Evolutionary conservation across 2,797 vertebrate genomes (phyloP).

Genomic region (Tarsius wallacei): DNA sequence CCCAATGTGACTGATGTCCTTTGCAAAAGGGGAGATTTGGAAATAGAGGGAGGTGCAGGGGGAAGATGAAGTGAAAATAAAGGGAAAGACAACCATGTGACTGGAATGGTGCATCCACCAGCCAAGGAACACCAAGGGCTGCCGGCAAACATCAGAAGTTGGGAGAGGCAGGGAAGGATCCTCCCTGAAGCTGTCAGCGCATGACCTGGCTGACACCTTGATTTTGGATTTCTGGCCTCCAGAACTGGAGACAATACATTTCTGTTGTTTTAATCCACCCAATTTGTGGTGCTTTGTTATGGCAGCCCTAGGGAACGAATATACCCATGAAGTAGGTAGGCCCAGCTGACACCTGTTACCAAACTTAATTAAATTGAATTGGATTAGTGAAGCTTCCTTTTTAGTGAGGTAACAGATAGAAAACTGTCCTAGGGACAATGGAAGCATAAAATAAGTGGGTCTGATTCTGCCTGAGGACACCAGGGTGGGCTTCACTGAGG

Average conservation of each 20-base stretch:
- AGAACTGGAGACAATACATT: background rate
- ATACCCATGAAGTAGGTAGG: background rate
- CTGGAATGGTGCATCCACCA: background rate
- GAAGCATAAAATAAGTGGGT: background rate
- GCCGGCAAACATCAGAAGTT: background rate
- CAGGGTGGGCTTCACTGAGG: background rate
- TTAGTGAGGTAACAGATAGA: background rate
- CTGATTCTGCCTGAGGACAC: background rate
- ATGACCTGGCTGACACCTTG: background rate
- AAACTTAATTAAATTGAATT: background rate
- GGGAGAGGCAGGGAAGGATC: background rate
- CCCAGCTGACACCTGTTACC: background rate
- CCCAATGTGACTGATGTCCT: background rate
- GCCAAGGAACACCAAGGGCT: background rate
- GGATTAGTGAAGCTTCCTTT: background rate
- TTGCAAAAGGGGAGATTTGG: background rate
- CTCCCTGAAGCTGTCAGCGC: background rate
- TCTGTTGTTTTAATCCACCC: background rate
- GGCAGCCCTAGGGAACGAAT: background rate
- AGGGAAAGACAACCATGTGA: background rate
- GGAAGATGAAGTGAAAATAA: background rate
- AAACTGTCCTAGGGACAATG: background rate
- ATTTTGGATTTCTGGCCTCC: background rate
- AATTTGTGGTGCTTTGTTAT: background rate
- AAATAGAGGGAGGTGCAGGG: background rate